phyloP scores from a whole-genome alignment of 92 coral and sea anemone species.

The Umimayanthus chanpuru region DNA sequence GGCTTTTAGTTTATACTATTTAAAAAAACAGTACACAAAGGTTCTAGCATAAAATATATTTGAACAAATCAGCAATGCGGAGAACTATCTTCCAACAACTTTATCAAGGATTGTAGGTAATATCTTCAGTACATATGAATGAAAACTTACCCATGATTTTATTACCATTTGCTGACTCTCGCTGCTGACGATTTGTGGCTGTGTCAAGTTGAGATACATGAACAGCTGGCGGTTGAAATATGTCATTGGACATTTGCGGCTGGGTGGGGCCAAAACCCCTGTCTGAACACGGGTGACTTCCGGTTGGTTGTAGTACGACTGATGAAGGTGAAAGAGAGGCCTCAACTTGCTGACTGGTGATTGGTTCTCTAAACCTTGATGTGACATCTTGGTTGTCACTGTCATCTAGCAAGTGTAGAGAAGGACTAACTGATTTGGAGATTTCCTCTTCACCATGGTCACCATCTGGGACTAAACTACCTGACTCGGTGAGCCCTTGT shows the following conservation, averaged over 20 bases:
- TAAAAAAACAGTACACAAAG: too few relatives aligned
- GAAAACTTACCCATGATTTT: not conserved
- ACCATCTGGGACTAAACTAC: not conserved
- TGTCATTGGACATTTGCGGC: slow-evolving; percentile 78
- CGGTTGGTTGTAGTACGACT: slow-evolving; percentile 48
- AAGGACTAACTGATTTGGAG: not conserved
- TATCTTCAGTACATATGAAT: not conserved
- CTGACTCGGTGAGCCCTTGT: not conserved
- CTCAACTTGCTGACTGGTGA: not conserved
- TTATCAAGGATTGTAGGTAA: not conserved
- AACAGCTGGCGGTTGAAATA: slow-evolving; percentile 59
- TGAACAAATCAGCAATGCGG: too few relatives aligned
- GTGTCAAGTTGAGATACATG: slow-evolving; percentile 38
- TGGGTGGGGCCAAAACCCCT: slow-evolving; percentile 53
- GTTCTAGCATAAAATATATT: too few relatives aligned
- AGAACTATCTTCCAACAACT: too few relatives aligned
- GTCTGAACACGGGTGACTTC: slow-evolving; percentile 22
- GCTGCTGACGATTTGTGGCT: not conserved
- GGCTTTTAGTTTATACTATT: too few relatives aligned
- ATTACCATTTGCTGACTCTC: not conserved
- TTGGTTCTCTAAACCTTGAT: not conserved
- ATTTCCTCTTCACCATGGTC: not conserved
- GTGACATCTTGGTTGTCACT: not conserved
- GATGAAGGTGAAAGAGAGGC: slow-evolving; percentile 80
- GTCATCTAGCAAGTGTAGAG: slow-evolving; percentile 14